Conservation (phyloP, 2,888 invertebrate species). For the Hedya salicella region DNA sequence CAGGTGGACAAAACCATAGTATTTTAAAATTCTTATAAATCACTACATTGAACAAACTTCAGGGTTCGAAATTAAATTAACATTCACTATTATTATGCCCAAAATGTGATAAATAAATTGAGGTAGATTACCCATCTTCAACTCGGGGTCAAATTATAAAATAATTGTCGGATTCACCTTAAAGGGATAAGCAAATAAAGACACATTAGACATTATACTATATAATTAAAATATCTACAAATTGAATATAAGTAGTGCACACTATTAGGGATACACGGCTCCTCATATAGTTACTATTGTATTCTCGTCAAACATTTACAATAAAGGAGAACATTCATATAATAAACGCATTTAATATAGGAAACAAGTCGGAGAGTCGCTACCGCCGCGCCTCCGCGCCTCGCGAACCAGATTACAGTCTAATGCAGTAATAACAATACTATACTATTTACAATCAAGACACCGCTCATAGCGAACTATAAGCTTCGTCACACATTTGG, state of each 20-base stretch:
- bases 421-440: conserved; percentile 76
- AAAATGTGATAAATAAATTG: conserved; percentile 84
- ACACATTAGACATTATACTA: conserved; percentile 83
- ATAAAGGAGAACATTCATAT: conserved; percentile 83
- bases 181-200: conserved; percentile 78
- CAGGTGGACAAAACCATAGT: conserved; percentile 81
- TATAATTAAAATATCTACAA: conserved; percentile 85
- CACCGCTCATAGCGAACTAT: conserved; percentile 15
- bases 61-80: conserved; percentile 73
- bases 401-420: conserved; percentile 80
- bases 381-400: conserved; percentile 54
- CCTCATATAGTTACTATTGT: conserved; percentile 68
- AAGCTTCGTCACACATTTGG: conserved; percentile 48
- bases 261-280: conserved; percentile 73
- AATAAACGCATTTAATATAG: conserved; percentile 82
- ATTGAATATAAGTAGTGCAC: conserved; percentile 81
- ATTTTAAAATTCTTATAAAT: conserved; percentile 73
- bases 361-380: conserved; percentile 79
- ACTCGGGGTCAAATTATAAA: conserved; percentile 76
- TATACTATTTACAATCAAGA: conserved; percentile 72
- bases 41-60: conserved; percentile 79
- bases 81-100: conserved; percentile 81
- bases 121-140: conserved; percentile 81
- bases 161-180: conserved; percentile 74
- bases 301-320: conserved; percentile 80